Percentiles rank a stretch among this genome's conserved stretches.
Conservation (phyloP, 2,888 invertebrate species). For the Lordiphosa fenestrarum region DNA sequence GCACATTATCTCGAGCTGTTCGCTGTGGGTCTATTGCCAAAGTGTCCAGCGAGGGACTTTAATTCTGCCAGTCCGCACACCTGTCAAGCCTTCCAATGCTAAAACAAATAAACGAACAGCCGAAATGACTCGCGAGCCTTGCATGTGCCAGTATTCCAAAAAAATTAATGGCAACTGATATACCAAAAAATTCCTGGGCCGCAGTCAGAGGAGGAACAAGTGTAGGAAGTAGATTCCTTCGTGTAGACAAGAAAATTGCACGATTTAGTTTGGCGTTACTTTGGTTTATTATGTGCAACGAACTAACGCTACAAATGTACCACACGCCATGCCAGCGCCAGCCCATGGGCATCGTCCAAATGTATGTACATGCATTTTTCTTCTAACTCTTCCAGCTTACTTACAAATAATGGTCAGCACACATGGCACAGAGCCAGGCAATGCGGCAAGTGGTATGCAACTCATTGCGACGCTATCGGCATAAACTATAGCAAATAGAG, state of each 20-base stretch:
- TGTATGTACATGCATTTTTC: constrained; percentile 7
- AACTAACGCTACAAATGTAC: constrained; percentile 11
- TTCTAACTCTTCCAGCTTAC: constrained; percentile 3
- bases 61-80: constrained; percentile 8
- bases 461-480: no score
- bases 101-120: constrained; percentile 3
- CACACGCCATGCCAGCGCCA: constrained; percentile 11
- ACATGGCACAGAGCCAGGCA: constrained; percentile 3
- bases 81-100: constrained; percentile 4
- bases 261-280: constrained; percentile 19
- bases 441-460: no score
- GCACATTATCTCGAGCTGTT: constrained; percentile 4
- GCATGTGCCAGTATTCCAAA: not conserved
- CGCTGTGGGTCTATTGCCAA: constrained; percentile 3
- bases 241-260: constrained; percentile 29
- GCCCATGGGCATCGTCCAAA: constrained; percentile 8
- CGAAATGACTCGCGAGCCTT: not conserved
- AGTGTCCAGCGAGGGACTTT: not conserved
- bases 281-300: constrained; percentile 24
- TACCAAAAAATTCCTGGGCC: constrained; percentile 5
- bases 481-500: no score
- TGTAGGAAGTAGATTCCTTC: constrained; percentile 27
- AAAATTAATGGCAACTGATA: constrained; percentile 4
- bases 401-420: constrained; percentile 10
- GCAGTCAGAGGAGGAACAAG: constrained; percentile 18